phyloP scores from a whole-genome alignment of 2,113 vertebrate species.

The Petromus typicus region DNA sequence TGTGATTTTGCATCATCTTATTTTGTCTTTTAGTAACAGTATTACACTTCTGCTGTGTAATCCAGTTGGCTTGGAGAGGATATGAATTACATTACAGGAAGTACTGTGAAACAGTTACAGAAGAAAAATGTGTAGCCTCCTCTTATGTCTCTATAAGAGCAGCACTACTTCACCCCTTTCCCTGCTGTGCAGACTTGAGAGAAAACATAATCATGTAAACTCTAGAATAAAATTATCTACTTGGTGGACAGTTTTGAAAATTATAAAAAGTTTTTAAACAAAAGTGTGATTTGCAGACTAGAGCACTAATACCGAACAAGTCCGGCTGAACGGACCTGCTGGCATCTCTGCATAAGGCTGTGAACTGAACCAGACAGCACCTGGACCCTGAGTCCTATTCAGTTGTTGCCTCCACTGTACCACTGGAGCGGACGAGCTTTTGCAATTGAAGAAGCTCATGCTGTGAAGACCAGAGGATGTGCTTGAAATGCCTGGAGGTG shows the following conservation, averaged over 20 bases:
- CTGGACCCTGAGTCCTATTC: background rate
- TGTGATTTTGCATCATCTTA: background rate
- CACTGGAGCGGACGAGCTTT: background rate
- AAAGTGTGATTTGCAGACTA: background rate
- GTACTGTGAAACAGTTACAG: background rate
- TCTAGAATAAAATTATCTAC: background rate
- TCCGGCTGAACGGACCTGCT: background rate
- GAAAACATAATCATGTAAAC: background rate
- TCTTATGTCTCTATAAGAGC: background rate
- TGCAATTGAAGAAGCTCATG: background rate
- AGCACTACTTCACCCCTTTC: background rate
- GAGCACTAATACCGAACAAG: background rate
- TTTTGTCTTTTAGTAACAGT: background rate
- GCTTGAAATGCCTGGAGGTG: no score
- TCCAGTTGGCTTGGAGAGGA: background rate
- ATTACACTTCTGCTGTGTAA: background rate
- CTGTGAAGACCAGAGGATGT: background rate
- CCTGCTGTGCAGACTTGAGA: background rate
- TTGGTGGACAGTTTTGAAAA: background rate
- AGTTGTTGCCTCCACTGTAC: background rate
- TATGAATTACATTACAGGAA: background rate
- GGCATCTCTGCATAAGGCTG: background rate
- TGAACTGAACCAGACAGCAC: background rate
- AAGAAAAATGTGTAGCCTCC: background rate
- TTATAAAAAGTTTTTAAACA: background rate